Evolutionary conservation across 2,113 vertebrate genomes (phyloP).

Genomic region (Pomatostomus ruficeps): DNA sequence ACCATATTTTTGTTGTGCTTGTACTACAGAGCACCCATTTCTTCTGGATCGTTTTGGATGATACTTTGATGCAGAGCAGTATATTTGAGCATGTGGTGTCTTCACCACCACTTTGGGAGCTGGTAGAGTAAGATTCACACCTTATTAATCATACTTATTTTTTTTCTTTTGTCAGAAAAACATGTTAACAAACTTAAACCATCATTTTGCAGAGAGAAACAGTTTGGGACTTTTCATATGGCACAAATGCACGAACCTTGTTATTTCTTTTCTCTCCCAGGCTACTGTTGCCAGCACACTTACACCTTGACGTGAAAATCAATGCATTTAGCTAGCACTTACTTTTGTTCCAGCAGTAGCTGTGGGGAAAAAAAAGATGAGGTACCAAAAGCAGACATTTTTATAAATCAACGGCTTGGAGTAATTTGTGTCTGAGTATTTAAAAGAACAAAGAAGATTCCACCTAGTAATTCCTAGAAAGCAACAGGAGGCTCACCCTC

Average conservation of each 20-base stretch:
- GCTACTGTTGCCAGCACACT: neutral
- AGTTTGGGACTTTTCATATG: neutral
- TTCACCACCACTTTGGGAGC: neutral
- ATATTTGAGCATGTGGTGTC: neutral
- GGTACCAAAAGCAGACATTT: neutral
- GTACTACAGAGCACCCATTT: neutral
- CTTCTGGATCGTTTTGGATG: neutral
- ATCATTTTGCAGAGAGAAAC: neutral
- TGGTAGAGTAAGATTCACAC: neutral
- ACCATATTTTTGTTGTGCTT: neutral
- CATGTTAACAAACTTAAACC: neutral
- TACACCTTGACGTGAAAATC: neutral
- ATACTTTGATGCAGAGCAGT: neutral
- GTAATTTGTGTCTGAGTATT: neutral
- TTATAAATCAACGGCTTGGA: neutral
- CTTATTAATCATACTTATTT: neutral
- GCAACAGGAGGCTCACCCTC: neutral
- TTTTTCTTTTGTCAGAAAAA: neutral
- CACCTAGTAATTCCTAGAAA: neutral
- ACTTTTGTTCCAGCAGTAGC: neutral
- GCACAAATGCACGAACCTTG: neutral
- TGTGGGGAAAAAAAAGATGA: neutral
- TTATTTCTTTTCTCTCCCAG: neutral
- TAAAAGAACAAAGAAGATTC: neutral
- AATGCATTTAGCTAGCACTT: neutral